Conservation (phyloP, 1,140 invertebrate species). For the Papilio polyxenes region DNA sequence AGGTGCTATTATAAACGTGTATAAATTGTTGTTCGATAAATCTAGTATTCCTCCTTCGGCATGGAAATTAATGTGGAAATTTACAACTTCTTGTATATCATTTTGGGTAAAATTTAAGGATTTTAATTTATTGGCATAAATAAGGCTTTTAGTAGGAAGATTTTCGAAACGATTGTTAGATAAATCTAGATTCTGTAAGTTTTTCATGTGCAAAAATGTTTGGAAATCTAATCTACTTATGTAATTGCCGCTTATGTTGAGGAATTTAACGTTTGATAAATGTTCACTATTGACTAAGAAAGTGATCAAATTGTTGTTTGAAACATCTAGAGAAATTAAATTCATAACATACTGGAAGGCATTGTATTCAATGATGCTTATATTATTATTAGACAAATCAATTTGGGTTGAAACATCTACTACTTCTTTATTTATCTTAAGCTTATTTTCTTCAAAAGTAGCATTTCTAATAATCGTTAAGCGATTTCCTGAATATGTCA, state of each 20-base stretch:
- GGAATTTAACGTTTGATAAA: conserved; percentile 56
- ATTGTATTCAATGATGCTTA: conserved; percentile 62
- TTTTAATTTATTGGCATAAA: conserved; percentile 57
- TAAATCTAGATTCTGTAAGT: conserved; percentile 68
- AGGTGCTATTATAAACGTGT: conserved; percentile 53
- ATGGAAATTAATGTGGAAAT: conserved; percentile 64
- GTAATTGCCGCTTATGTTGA: conserved; percentile 69
- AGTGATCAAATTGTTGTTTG: conserved; percentile 59
- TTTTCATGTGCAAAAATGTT: conserved; percentile 63
- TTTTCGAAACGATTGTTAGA: conserved; percentile 65
- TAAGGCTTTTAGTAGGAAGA: conserved; percentile 59
- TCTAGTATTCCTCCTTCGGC: conserved; percentile 63
- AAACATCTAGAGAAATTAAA: conserved; percentile 61
- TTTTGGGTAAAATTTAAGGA: conserved; percentile 65
- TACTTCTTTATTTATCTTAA: conserved; percentile 45
- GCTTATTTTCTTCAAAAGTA: conserved; percentile 45
- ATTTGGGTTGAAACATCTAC: conserved; percentile 59
- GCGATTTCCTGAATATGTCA: conserved; percentile 64
- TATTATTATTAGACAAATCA: conserved; percentile 65
- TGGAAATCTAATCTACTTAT: conserved; percentile 58
- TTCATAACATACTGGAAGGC: conserved; percentile 62
- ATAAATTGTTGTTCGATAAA: conserved; percentile 66
- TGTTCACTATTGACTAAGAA: conserved; percentile 64
- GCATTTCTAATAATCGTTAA: conserved; percentile 61
- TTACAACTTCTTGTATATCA: conserved; percentile 54